A percentile compares a stretch with the other conserved stretches of the same genome.
Evolutionary conservation across 2,113 vertebrate species (phyloP).

Genomic region (Barbus barbus): DNA sequence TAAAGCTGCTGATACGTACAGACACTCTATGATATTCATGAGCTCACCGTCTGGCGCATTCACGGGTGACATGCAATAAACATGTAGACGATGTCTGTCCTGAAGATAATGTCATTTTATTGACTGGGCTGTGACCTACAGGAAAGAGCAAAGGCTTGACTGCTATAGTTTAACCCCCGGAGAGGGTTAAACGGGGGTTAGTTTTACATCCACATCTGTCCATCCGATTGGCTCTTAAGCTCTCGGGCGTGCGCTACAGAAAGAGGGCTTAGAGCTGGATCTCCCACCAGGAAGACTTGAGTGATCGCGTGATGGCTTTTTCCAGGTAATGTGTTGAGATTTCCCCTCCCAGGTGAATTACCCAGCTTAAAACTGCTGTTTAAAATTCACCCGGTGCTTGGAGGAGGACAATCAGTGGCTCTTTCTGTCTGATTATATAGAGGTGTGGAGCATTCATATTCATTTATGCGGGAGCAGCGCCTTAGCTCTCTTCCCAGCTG

Average conservation of each 20-base stretch:
- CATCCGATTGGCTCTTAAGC: conserved; percentile 65
- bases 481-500: conserved; percentile 66
- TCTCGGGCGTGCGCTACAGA: conserved; percentile 30
- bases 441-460: conserved; percentile 73
- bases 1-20: conserved; percentile 45
- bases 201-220: conserved; percentile 75
- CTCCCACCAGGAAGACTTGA: conserved; percentile 61
- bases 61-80: conserved; percentile 52
- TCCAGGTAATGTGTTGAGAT: conserved; percentile 66
- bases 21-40: conserved; percentile 48
- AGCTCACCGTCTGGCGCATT: conserved; percentile 26
- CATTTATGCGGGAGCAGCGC: conserved; percentile 69
- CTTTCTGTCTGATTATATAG: conserved; percentile 74
- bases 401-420: conserved; percentile 75
- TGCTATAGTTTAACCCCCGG: conserved; percentile 67
- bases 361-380: conserved; percentile 69
- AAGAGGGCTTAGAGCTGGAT: conserved; percentile 69
- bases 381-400: conserved; percentile 71
- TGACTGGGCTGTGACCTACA: conserved; percentile 61
- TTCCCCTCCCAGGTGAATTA: conserved; percentile 69
- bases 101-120: conserved; percentile 61
- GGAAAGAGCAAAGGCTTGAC: conserved; percentile 62
- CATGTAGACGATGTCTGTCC: conserved; percentile 49
- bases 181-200: conserved; percentile 63
- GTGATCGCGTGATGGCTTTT: conserved; percentile 59